Conservation (phyloP, 2,797 vertebrate species). For the Crax fasciolata region DNA sequence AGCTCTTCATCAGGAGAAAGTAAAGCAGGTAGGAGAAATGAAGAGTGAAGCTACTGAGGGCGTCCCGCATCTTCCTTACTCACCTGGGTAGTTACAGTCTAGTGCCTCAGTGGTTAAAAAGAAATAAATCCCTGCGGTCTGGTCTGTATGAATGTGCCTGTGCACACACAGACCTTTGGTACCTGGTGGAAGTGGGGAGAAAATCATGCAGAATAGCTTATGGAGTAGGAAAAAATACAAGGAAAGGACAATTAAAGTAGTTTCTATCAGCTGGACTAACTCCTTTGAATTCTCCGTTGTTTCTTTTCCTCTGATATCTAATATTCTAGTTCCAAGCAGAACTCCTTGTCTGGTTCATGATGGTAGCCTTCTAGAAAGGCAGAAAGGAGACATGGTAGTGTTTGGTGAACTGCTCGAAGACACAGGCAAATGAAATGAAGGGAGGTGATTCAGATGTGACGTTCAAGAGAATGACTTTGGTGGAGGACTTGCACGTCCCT, state of each 20-base stretch:
- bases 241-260: background rate
- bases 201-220: background rate
- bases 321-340: background rate
- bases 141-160: too few species aligned
- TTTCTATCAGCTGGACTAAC: background rate
- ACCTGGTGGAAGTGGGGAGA: background rate
- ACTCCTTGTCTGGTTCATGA: background rate
- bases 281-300: background rate
- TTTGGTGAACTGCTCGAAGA: background rate
- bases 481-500: background rate
- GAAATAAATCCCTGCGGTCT: background rate
- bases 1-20: background rate
- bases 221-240: background rate
- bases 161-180: background rate
- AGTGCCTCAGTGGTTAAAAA: background rate
- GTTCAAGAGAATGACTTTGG: background rate
- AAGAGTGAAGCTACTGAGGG: background rate
- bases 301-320: background rate
- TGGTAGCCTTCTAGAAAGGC: background rate
- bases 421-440: background rate
- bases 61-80: background rate
- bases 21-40: background rate
- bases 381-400: background rate
- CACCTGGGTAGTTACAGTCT: background rate
- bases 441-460: background rate